phyloP scores from a whole-genome alignment of 2,888 invertebrate genomes.

The Rhodophaea formosa region DNA sequence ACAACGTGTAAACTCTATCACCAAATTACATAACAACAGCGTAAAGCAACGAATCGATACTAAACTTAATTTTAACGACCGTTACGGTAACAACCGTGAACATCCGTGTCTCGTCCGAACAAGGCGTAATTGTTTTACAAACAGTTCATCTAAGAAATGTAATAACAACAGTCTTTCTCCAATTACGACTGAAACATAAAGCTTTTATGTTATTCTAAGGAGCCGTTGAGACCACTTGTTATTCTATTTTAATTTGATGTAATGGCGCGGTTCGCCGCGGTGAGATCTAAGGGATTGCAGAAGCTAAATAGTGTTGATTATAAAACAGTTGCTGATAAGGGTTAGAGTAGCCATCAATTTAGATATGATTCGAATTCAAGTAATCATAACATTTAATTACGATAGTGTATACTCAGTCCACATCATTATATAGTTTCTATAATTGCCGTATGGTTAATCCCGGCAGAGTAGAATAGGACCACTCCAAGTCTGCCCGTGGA shows the following conservation, averaged over 20 bases:
- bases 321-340: neutral
- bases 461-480: too few relatives aligned
- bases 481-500: too few relatives aligned
- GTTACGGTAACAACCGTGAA: neutral
- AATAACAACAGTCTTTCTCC: constrained; percentile 15
- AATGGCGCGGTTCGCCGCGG: constrained; percentile 11
- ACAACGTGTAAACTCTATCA: too few relatives aligned
- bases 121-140: constrained; percentile 9
- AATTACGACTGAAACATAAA: constrained; percentile 9
- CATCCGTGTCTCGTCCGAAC: constrained; percentile 4
- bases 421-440: too few relatives aligned
- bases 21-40: too few relatives aligned
- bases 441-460: too few relatives aligned
- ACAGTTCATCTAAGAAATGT: constrained; percentile 1
- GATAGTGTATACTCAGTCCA: too few relatives aligned
- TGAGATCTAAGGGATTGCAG: neutral
- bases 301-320: neutral
- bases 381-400: too few relatives aligned
- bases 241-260: constrained; percentile 18
- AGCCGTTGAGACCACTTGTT: constrained; percentile 15
- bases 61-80: neutral
- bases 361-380: neutral
- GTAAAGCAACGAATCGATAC: neutral
- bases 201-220: constrained; percentile 5
- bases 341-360: neutral